phyloP scores from a whole-genome alignment of 2,888 invertebrate genomes.

The Microctonus brassicae region DNA sequence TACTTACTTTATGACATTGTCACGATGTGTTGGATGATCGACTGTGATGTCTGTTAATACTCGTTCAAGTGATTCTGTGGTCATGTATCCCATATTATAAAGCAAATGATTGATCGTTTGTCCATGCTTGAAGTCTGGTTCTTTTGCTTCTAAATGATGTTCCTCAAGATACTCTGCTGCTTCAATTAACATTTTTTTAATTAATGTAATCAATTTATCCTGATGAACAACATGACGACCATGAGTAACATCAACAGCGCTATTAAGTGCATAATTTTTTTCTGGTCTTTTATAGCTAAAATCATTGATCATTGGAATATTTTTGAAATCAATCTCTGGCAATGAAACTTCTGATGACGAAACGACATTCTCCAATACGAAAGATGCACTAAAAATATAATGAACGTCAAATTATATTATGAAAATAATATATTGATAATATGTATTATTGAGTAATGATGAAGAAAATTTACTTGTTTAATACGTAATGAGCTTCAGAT shows the following conservation, averaged over 20 bases:
- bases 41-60: conserved; percentile 50
- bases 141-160: conserved; percentile 59
- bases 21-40: conserved; percentile 44
- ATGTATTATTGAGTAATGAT: conserved; percentile 9
- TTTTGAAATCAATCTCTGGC: conserved; percentile 41
- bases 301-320: conserved; percentile 46
- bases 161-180: conserved; percentile 62
- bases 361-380: conserved; percentile 56
- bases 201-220: conserved; percentile 51
- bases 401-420: conserved; percentile 4
- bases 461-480: conserved; percentile 60
- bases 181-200: conserved; percentile 60
- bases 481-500: conserved; percentile 64
- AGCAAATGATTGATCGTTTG: conserved; percentile 64
- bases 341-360: conserved; percentile 44
- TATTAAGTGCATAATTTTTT: conserved; percentile 43
- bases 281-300: conserved; percentile 55
- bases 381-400: conserved; percentile 60
- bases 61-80: conserved; percentile 57
- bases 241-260: conserved; percentile 60
- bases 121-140: conserved; percentile 60
- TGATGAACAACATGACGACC: conserved; percentile 59
- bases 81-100: conserved; percentile 58
- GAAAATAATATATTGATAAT: not conserved
- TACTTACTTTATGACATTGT: conserved; percentile 48